Evolutionary conservation across 2,113 vertebrate genomes (phyloP).

Genomic region (Illadopsis cleaveri): DNA sequence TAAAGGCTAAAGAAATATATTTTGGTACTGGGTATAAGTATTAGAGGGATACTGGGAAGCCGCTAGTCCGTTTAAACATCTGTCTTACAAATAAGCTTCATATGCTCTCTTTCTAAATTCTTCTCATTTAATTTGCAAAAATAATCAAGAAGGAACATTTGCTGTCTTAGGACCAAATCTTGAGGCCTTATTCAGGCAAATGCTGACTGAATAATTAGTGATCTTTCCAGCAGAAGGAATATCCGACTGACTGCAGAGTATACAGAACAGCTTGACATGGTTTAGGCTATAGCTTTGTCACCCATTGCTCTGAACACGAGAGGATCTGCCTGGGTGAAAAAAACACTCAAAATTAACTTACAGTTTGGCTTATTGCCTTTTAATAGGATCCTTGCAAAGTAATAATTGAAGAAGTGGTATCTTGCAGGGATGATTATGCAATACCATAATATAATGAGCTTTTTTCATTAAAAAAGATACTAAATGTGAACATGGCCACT

Average conservation of each 20-base stretch:
- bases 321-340: background rate
- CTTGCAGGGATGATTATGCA: background rate
- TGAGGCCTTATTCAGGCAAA: slow-evolving; percentile 48
- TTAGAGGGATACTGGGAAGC: slow-evolving; percentile 63
- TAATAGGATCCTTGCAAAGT: background rate
- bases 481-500: background rate
- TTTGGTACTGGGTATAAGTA: slow-evolving; percentile 63
- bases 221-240: slow-evolving; percentile 38
- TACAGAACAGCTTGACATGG: slow-evolving; percentile 2
- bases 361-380: slow-evolving; percentile 3
- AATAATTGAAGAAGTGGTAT: background rate
- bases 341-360: background rate
- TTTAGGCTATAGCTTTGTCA: background rate
- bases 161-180: slow-evolving; percentile 51
- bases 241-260: background rate
- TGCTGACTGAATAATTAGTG: slow-evolving; percentile 8
- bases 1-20: slow-evolving; percentile 49
- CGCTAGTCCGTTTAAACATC: slow-evolving; percentile 68
- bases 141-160: slow-evolving; percentile 59
- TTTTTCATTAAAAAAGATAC: background rate
- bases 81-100: slow-evolving; percentile 71
- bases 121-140: slow-evolving; percentile 59
- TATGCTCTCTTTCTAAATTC: slow-evolving; percentile 66
- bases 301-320: background rate
- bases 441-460: background rate